Percentiles rank a stretch among this genome's conserved stretches.
Conservation (phyloP, 1,140 invertebrate species). For the Drosophila setifemur region DNA sequence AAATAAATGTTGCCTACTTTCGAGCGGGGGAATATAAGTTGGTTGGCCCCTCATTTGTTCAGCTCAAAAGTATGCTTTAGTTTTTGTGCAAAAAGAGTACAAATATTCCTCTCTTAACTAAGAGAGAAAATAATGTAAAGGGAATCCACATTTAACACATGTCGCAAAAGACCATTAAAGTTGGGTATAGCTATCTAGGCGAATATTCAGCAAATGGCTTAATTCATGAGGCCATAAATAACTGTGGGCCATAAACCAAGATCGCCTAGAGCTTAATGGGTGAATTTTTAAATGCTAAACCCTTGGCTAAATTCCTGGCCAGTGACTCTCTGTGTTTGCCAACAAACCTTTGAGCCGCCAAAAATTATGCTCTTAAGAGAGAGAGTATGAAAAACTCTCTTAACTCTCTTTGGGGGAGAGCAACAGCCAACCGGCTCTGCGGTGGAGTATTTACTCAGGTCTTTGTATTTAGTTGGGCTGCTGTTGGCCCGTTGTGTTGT, state of each 20-base stretch:
- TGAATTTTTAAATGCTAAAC: background rate
- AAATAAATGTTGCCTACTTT: conserved; percentile 34
- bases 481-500: conserved; percentile 18
- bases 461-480: background rate
- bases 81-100: background rate
- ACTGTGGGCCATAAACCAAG: background rate
- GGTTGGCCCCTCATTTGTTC: background rate
- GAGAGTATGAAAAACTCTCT: background rate
- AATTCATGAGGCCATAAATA: conserved; percentile 26
- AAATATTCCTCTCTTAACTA: background rate
- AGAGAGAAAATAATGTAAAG: background rate
- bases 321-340: conserved; percentile 14
- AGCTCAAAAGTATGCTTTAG: conserved; percentile 30
- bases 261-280: background rate
- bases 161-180: background rate
- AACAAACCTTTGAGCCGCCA: background rate
- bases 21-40: background rate
- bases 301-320: conserved; percentile 9
- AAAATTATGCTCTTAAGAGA: background rate
- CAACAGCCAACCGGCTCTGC: conserved; percentile 17
- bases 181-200: background rate
- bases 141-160: background rate
- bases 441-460: background rate
- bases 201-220: conserved; percentile 5
- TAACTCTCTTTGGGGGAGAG: background rate